Percentiles rank a stretch among this genome's conserved stretches.
These are phyloP conservation scores for Gallinago stenura DNA, from an alignment of 2,797 vertebrate species.

Conservation along the genomic window DNA sequence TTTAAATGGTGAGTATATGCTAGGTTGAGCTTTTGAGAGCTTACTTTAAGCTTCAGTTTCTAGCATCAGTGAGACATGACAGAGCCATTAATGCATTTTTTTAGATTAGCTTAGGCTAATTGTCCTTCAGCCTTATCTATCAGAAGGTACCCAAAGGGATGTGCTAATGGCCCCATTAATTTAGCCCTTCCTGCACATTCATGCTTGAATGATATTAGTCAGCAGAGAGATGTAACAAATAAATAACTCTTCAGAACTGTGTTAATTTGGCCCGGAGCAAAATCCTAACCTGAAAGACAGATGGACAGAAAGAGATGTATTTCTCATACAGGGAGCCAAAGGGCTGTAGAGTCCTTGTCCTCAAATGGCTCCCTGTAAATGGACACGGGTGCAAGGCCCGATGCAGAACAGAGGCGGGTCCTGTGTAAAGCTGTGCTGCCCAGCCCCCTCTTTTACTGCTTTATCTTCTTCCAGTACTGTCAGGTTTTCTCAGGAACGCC, in stretches of 20 bases:
- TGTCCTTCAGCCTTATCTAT: background rate
- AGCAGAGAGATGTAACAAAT: background rate
- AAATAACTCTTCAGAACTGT: background rate
- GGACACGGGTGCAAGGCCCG: background rate
- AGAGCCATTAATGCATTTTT: background rate
- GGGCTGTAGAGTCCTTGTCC: background rate
- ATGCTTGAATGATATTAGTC: background rate
- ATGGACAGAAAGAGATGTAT: background rate
- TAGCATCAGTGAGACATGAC: background rate
- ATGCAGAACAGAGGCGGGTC: background rate
- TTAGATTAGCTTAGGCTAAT: background rate
- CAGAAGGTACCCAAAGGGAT: background rate
- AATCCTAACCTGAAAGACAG: background rate
- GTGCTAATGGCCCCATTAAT: background rate
- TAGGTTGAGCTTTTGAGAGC: background rate
- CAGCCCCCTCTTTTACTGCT: background rate
- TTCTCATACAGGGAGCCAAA: background rate
- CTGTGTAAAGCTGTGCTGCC: background rate
- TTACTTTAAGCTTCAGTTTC: background rate
- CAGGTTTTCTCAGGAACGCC: background rate
- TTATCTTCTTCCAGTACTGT: background rate
- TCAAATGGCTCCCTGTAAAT: background rate
- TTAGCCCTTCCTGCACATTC: background rate
- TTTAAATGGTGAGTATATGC: background rate
- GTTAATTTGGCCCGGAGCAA: background rate